Evolutionary conservation across 2,888 invertebrate genomes (phyloP).

Genomic region (Caenorhabditis becei): DNA sequence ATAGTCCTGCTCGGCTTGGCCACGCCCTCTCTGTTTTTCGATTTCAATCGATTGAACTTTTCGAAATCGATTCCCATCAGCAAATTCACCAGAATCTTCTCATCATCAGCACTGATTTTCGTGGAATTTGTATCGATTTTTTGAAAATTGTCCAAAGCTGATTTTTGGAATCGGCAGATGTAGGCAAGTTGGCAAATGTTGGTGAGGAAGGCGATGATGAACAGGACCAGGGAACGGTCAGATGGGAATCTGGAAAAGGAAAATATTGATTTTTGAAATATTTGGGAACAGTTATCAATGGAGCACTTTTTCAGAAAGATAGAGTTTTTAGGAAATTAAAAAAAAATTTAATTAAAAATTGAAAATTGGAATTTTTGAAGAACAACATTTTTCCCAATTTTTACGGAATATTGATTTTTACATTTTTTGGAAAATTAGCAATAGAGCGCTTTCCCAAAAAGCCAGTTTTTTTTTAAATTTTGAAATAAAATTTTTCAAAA

Average conservation of each 20-base stretch:
- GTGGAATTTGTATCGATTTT: no score
- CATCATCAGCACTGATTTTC: conserved; percentile 56
- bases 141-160: conserved; percentile 14
- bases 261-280: no score
- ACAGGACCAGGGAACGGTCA: conserved; percentile 51
- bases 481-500: no score
- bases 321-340: no score
- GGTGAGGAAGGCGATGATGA: conserved; percentile 52
- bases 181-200: conserved; percentile 53
- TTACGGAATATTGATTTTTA: no score
- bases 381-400: no score
- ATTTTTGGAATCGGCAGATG: conserved; percentile 31
- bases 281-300: no score
- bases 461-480: no score
- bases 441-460: no score
- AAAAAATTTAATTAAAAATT: background rate
- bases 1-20: conserved; percentile 53
- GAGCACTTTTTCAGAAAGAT: no score
- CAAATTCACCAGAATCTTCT: conserved; percentile 54
- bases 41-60: conserved; percentile 50
- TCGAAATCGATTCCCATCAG: conserved; percentile 65
- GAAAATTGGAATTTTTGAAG: background rate
- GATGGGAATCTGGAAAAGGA: conserved; percentile 52
- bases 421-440: no score
- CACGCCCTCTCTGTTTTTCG: conserved; percentile 14